These are phyloP conservation scores for Xiphorhynchus elegans DNA, from an alignment of 2,113 vertebrate species.

Conservation along the genomic window DNA sequence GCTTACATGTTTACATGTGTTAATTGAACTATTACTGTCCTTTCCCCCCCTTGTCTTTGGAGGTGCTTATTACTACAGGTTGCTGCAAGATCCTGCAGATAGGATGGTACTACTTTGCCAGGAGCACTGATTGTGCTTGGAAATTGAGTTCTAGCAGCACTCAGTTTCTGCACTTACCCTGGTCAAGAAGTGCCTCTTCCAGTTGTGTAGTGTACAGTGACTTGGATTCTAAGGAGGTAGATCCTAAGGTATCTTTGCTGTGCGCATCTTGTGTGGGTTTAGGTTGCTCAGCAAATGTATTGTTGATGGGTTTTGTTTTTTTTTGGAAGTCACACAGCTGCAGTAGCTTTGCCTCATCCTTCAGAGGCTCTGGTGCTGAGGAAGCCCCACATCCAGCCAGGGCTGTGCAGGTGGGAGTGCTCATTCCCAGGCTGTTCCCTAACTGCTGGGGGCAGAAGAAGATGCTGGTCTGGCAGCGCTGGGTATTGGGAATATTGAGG, in stretches of 20 bases:
- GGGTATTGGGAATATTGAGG: background rate
- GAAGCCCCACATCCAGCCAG: background rate
- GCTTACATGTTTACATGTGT: background rate
- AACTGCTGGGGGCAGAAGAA: background rate
- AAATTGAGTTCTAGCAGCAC: background rate
- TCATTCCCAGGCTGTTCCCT: background rate
- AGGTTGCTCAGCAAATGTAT: background rate
- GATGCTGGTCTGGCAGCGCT: background rate
- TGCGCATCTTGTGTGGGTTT: background rate
- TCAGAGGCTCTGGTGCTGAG: background rate
- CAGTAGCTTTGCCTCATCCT: background rate
- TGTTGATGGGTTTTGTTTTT: background rate
- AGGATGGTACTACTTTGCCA: background rate
- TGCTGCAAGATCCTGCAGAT: background rate
- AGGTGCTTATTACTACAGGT: background rate
- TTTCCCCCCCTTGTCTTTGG: background rate
- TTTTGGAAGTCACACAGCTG: background rate
- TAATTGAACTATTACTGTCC: background rate
- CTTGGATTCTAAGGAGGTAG: background rate
- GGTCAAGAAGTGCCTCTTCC: background rate
- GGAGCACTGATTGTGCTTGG: background rate
- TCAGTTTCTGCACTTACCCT: background rate
- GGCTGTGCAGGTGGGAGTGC: background rate
- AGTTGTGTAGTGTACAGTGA: too few species aligned
- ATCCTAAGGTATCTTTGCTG: background rate